Conservation (phyloP, 1,140 invertebrate genomes). For the Amphibalanus amphitrite region DNA sequence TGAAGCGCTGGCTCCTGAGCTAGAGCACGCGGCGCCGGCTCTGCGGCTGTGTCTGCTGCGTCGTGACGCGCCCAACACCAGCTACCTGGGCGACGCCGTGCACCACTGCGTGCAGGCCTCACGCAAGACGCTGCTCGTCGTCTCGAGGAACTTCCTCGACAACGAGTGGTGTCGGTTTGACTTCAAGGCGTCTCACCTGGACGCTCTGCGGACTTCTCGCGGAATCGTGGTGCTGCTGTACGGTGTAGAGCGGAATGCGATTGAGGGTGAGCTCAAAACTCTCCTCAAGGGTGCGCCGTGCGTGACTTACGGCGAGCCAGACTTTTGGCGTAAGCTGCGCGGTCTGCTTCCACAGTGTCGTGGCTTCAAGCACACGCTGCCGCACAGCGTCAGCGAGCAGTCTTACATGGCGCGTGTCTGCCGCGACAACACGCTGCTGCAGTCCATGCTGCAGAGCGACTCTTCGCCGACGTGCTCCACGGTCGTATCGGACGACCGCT, state of each 20-base stretch:
- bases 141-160: constrained; percentile 82
- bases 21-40: constrained; percentile 57
- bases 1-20: constrained; percentile 57
- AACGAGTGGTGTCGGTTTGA: constrained; percentile 23
- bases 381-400: neutral
- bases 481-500: constrained; percentile 2
- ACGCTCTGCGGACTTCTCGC: constrained; percentile 11
- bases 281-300: neutral
- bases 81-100: constrained; percentile 51
- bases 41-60: constrained; percentile 27
- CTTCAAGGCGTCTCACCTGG: constrained; percentile 26
- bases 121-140: constrained; percentile 68
- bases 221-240: neutral
- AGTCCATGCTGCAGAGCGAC: neutral
- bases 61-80: constrained; percentile 35
- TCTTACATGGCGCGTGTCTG: constrained; percentile 1
- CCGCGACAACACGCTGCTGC: neutral
- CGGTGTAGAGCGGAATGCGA: neutral
- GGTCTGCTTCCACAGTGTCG: neutral
- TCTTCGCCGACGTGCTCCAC: constrained; percentile 3
- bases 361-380: neutral
- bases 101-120: constrained; percentile 31
- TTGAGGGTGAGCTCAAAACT: neutral
- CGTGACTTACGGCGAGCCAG: neutral
- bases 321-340: constrained; percentile 4